These are phyloP conservation scores for Eumacrocentrus americanus DNA, from an alignment of 2,888 invertebrate species.

Conservation along the genomic window DNA sequence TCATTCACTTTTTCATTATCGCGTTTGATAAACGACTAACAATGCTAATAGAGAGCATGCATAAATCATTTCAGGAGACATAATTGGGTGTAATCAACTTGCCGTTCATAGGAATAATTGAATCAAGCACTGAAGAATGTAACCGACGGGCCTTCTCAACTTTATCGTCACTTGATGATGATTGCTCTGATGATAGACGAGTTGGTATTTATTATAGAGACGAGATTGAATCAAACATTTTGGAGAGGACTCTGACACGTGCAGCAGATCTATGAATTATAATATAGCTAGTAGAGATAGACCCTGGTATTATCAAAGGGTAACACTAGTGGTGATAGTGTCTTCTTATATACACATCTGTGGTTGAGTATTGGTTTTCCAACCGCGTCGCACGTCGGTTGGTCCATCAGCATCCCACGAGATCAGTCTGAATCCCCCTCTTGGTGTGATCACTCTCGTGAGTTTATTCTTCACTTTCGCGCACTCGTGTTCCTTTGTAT, in stretches of 20 bases:
- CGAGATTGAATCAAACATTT: neutral
- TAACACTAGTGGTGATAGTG: neutral
- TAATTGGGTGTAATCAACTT: neutral
- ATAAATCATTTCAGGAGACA: neutral
- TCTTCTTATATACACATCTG: neutral
- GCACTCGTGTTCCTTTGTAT: neutral
- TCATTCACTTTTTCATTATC: too few species aligned
- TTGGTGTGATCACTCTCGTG: neutral
- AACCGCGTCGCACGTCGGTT: slow-evolving; percentile 23
- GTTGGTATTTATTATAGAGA: too few species aligned
- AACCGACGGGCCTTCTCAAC: neutral
- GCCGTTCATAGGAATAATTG: neutral
- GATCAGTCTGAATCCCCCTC: slow-evolving; percentile 5
- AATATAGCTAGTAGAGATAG: too few species aligned
- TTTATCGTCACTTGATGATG: neutral
- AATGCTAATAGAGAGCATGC: too few species aligned
- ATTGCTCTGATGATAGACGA: neutral
- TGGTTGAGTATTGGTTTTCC: slow-evolving; percentile 23
- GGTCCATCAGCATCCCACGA: slow-evolving; percentile 7
- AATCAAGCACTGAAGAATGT: neutral
- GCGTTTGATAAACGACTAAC: too few species aligned
- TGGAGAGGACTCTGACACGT: neutral
- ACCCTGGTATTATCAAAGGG: neutral
- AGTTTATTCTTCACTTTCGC: neutral
- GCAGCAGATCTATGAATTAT: neutral